Evolutionary conservation across 2,888 invertebrate genomes (phyloP).

Genomic region (Melanotus villosus): DNA sequence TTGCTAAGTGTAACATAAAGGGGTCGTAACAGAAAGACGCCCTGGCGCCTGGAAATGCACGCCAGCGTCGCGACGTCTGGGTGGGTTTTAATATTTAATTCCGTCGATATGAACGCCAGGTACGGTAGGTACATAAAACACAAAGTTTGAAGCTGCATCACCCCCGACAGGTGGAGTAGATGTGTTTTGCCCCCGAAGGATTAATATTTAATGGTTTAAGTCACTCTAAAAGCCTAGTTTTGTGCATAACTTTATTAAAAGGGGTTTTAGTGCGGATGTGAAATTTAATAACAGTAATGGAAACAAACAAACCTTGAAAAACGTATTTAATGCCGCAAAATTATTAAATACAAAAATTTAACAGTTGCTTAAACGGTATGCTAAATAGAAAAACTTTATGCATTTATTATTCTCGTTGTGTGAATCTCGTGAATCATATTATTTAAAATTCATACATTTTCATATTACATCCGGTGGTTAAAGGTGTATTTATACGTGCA

Average conservation of each 20-base stretch:
- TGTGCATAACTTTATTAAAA: not conserved
- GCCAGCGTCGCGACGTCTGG: conserved; percentile 32
- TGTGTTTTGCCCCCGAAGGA: not conserved
- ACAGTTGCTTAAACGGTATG: not conserved
- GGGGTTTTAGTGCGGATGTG: not conserved
- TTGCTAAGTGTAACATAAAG: conserved; percentile 17
- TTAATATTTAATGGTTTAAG: conserved; percentile 18
- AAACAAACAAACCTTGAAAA: not conserved
- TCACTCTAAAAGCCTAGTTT: conserved; percentile 12
- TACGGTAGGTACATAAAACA: conserved; percentile 19
- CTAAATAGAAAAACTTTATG: not conserved
- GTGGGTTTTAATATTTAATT: conserved; percentile 24
- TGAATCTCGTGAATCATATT: conserved; percentile 18
- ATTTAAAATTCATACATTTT: conserved; percentile 29
- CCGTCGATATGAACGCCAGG: conserved; percentile 29
- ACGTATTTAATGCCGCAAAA: not conserved
- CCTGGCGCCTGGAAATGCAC: conserved; percentile 15
- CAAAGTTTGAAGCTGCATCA: not conserved
- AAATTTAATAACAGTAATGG: conserved; percentile 8
- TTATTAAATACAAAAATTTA: not conserved
- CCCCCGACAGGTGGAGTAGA: not conserved
- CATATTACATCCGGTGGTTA: conserved; percentile 9
- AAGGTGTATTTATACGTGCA: not conserved
- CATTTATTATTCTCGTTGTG: conserved; percentile 15
- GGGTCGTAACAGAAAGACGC: conserved; percentile 2